Evolutionary conservation across 1,140 invertebrate species (phyloP), one percentile per base, ranked within the genome.

Genomic region (Mya arenaria): DNA sequence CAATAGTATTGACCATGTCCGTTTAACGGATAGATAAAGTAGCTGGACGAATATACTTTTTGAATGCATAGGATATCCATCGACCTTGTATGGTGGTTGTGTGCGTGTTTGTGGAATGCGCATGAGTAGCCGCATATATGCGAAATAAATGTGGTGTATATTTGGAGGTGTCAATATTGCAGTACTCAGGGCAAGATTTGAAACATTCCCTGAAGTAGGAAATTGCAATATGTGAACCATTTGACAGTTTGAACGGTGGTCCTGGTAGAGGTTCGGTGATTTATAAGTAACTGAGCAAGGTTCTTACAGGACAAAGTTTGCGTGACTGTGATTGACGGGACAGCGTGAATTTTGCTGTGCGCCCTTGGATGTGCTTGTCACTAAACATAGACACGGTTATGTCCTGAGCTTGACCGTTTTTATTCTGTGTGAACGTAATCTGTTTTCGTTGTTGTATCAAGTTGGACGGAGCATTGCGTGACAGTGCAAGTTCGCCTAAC

Each of bases 21-120:
- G n/a, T n/a, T n/a, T n/a, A n/a, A n/a, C n/a, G n/a, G n/a, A n/a
- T n/a, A n/a, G n/a, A n/a, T n/a, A n/a, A n/a, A n/a, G n/a, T n/a
- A n/a, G n/a, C n/a, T n/a, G 69, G 28, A 37, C 69, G 55, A 19
- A 73, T 58, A 36, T 73, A 73, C 36, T 73, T 73, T 2, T 4
- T 6, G 23, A 32, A 55, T 15, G 69, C 69, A 8, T 39, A 36
- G 15, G 69, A 73, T 36, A 34, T 55, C 52, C 69, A 73, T 6
- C 69, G 48, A 48, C 55, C 48, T 4, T 56, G 32, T 56, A 73
- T 73, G 32, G 55, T 15, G 19, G 19, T 1, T 30, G 25, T 32
- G 10, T 30, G 36, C 48, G 58, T 73, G n/a, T 73, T 30, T 13
- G 4, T 58, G 17, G 10, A 1, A 58, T 34, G 52, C 3, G 69